Percentiles rank a stretch among this genome's conserved stretches.
phyloP scores from a whole-genome alignment of 2,797 vertebrate genomes.

The Leptodactylus fallax region DNA sequence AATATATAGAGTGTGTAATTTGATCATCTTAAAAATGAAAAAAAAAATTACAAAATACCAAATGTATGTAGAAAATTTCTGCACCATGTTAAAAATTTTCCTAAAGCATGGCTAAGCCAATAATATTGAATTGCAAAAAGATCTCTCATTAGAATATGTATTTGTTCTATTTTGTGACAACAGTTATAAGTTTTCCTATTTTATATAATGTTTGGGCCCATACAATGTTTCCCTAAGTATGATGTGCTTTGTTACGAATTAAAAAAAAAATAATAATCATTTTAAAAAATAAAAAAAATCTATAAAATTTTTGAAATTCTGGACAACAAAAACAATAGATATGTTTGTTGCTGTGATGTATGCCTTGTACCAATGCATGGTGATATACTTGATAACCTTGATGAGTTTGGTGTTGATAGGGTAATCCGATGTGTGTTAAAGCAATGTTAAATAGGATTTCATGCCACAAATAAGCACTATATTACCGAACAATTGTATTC shows the following conservation, averaged over 20 bases:
- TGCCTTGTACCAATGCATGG: constrained; percentile 59
- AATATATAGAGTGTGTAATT: not conserved
- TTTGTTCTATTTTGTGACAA: not conserved
- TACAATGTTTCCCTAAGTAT: constrained; percentile 43
- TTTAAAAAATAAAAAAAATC: not conserved
- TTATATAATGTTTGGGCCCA: not conserved
- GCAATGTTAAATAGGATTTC: constrained; percentile 36
- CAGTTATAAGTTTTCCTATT: not conserved
- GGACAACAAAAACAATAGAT: constrained; percentile 30
- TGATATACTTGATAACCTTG: constrained; percentile 44
- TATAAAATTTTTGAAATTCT: not conserved
- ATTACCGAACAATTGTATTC: constrained; percentile 23
- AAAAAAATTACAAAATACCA: not conserved
- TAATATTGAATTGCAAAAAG: not conserved
- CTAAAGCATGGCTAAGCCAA: not conserved
- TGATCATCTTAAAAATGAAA: not conserved
- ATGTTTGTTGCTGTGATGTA: constrained; percentile 51
- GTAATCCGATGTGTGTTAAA: constrained; percentile 48
- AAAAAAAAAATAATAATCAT: not conserved
- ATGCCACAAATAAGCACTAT: constrained; percentile 36
- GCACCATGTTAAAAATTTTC: not conserved
- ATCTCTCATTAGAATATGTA: not conserved
- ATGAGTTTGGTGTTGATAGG: constrained; percentile 57
- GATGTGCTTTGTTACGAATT: not conserved
- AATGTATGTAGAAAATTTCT: not conserved